Evolutionary conservation across 2,888 invertebrate genomes (phyloP), one percentile per base, ranked within the genome.

Genomic region (Smittia aterrima): DNA sequence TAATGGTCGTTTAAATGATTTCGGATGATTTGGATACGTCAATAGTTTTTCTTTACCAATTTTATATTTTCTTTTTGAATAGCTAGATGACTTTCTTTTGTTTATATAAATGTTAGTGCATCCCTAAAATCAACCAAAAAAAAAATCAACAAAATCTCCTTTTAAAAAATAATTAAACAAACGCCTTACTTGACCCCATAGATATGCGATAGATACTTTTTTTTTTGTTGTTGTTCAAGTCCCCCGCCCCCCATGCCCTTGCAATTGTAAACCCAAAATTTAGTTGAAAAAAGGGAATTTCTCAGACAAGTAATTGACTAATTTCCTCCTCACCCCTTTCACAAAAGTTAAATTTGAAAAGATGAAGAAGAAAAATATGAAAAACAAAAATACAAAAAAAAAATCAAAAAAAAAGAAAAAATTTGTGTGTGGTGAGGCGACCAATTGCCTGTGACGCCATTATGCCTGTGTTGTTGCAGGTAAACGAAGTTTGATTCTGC

Each of bases 91-190:
- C 22, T 20, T 71, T 38, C 27, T 71, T 71, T 54, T 54, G 71
- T 71, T 71, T 20, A n/a, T n/a, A 71, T 77, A 77, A 76, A 73
- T 77, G 77, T 78, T 78, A 77, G 78, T 78, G 78, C 78, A 78
- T 77, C 77, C 78, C 58, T 18, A 41, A 40, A 47, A 41, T 64
- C 16, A 74, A 73, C 68, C n/a, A 71, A 67, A 74, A 74, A 54
- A 76, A 68, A 66, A 75, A 76, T 67, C 70, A 72, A 20, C 27
- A 71, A 71, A 54, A n/a, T n/a, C n/a, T n/a, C n/a, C n/a, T n/a
- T n/a, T n/a, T n/a, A n/a, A n/a, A n/a, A 11, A 62, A 62, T 20
- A 22, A 58, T 38, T 41, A 68, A 47, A 47, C 11, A 47, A 47
- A 47, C n/a, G 16, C 47, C n/a, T n/a, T n/a, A n/a, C n/a, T n/a